These are phyloP conservation scores for Tauraco erythrolophus DNA, from an alignment of 2,113 vertebrate species.

Conservation along the genomic window DNA sequence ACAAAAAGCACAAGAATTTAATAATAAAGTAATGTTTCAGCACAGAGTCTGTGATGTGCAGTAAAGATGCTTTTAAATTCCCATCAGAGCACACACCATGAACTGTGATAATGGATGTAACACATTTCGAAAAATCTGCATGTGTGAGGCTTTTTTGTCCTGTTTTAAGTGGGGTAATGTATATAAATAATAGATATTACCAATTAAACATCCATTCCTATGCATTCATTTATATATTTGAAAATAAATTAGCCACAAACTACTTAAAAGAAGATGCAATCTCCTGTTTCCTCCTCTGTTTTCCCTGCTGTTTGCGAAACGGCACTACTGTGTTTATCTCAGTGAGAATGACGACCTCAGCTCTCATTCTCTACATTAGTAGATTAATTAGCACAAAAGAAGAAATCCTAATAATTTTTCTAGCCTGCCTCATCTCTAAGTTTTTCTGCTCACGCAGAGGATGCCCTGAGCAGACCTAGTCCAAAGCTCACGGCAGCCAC, in stretches of 20 bases:
- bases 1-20: conserved; percentile 68
- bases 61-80: conserved; percentile 82
- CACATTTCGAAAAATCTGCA: conserved; percentile 79
- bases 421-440: conserved; percentile 17
- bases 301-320: conserved; percentile 69
- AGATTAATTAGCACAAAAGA: conserved; percentile 76
- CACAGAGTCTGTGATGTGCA: conserved; percentile 66
- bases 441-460: not conserved
- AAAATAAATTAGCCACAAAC: conserved; percentile 80
- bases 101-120: conserved; percentile 81
- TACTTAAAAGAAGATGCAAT: conserved; percentile 61
- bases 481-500: not conserved
- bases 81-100: conserved; percentile 82
- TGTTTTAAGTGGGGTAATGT: conserved; percentile 74
- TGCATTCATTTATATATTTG: conserved; percentile 76
- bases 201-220: conserved; percentile 80
- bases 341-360: conserved; percentile 69
- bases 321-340: conserved; percentile 67
- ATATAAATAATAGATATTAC: conserved; percentile 85
- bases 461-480: not conserved
- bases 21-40: conserved; percentile 75
- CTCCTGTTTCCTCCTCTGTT: conserved; percentile 72
- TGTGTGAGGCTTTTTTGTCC: conserved; percentile 73
- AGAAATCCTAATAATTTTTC: conserved; percentile 35
- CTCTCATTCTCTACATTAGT: conserved; percentile 51